Base-by-base conservation (phyloP, 2,888 invertebrate genomes). In the Eupithecia subumbrata region DNA sequence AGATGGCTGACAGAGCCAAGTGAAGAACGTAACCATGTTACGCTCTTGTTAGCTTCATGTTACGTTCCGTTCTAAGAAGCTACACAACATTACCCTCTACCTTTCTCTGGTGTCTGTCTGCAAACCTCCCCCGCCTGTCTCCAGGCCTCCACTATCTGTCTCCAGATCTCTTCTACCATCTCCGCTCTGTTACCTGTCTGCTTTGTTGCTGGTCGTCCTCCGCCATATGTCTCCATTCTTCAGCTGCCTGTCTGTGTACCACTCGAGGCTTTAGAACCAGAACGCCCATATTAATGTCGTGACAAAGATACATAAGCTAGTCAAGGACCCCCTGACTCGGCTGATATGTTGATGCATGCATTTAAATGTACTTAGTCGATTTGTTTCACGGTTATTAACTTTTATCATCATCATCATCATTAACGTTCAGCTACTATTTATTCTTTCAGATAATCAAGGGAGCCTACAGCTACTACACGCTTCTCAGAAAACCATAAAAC, bases 391-490 rank as follows among this genome's bases (percentile, higher is more conserved):
- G 45, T 7, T 43, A 43, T 43, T 18, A 45, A 45, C 45, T 45
- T 45, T 45, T 12, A 43, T 43, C 12, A 43, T 43, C 43, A 43
- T 48, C 7, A 43, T 43, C 43, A 43, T 48, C 7, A 43, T 43
- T 18, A 45, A 16, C 45, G 16, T 45, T 45, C 11, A 56, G 4
- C 22, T 56, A 8, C 22, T 56, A 22, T n/a, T 56, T 60, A 60
- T 25, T 60, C 25, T 60, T 60, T 12, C 60, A 60, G 60, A 60
- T 60, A 25, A 60, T 60, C 25, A 60, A 60, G 14, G 60, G 60
- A 60, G 60, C 60, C 25, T 60, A 60, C 60, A 60, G 60, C 25
- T 60, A 60, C 25, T 60, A 60, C 25, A 60, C 60, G 60, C 60
- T 60, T 12, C 60, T 60, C 25, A 60, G 25, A 56, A 56, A 22